Evolutionary conservation across 2,113 vertebrate genomes (phyloP).

Genomic region (Stomatorhinus ivindoensis): DNA sequence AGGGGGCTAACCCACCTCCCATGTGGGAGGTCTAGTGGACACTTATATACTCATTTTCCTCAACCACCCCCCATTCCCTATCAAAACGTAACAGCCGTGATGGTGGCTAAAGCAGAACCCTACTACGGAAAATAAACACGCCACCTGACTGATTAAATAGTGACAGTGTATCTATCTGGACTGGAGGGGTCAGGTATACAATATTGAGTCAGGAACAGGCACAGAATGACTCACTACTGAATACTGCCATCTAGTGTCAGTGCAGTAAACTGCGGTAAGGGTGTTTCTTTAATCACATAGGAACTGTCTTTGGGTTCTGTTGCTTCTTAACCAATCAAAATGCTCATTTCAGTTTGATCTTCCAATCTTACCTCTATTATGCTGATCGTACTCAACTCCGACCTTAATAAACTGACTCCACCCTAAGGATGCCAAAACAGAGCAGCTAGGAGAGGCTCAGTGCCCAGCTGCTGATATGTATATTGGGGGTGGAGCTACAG

Average conservation of each 20-base stretch:
- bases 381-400: background rate
- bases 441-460: background rate
- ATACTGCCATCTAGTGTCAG: conserved; percentile 11
- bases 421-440: background rate
- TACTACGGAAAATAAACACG: background rate
- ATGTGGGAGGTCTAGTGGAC: background rate
- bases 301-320: background rate
- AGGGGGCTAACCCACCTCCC: background rate
- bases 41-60: background rate
- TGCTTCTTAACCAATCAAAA: background rate
- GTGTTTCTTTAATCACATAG: background rate
- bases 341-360: background rate
- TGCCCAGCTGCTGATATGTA: background rate
- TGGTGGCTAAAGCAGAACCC: background rate
- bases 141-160: background rate
- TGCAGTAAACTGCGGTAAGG: background rate
- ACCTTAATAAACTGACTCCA: background rate
- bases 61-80: background rate
- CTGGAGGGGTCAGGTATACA: background rate
- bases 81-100: background rate
- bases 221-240: background rate
- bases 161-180: background rate
- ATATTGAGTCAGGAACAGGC: background rate
- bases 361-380: background rate
- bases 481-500: background rate